Conservation (phyloP, 2,888 invertebrate genomes). For the Eulithis prunata region DNA sequence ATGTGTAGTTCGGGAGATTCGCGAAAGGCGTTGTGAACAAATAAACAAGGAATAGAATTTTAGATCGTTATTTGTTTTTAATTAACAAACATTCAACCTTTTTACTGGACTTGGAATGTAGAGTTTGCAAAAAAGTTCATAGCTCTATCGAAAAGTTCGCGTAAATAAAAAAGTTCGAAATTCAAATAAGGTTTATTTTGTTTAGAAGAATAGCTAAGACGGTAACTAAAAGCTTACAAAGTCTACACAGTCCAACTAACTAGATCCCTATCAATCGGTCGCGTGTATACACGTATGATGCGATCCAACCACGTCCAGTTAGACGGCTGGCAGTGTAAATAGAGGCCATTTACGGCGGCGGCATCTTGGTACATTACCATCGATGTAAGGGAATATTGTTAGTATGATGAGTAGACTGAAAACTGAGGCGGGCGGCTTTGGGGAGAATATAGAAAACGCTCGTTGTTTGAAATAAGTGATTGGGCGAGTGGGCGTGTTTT, state of each 20-base stretch:
- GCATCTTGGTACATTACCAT: constrained; percentile 35
- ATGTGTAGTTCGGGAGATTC: no score
- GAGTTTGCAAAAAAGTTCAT: no score
- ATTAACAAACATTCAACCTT: no score
- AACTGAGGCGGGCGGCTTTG: constrained; percentile 42
- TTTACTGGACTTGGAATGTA: no score
- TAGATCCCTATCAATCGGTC: constrained; percentile 20
- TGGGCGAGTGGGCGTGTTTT: background rate
- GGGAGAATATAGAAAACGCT: constrained; percentile 7
- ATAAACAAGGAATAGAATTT: no score
- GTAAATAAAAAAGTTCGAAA: no score
- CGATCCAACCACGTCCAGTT: constrained; percentile 30
- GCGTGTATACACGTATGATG: constrained; percentile 24
- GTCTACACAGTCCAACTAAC: constrained; percentile 3
- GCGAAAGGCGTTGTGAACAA: no score
- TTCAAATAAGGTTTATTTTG: no score
- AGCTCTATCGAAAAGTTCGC: no score
- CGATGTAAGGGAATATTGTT: constrained; percentile 52
- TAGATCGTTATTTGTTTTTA: no score
- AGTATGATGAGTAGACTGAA: constrained; percentile 56
- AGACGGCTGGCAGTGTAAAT: constrained; percentile 38
- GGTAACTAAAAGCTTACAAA: background rate
- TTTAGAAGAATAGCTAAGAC: no score
- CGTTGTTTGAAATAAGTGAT: constrained; percentile 5
- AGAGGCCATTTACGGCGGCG: constrained; percentile 35